Evolutionary conservation across 2,113 vertebrate species (phyloP), one percentile per base, ranked within the genome.

Genomic region (Catagonus wagneri): DNA sequence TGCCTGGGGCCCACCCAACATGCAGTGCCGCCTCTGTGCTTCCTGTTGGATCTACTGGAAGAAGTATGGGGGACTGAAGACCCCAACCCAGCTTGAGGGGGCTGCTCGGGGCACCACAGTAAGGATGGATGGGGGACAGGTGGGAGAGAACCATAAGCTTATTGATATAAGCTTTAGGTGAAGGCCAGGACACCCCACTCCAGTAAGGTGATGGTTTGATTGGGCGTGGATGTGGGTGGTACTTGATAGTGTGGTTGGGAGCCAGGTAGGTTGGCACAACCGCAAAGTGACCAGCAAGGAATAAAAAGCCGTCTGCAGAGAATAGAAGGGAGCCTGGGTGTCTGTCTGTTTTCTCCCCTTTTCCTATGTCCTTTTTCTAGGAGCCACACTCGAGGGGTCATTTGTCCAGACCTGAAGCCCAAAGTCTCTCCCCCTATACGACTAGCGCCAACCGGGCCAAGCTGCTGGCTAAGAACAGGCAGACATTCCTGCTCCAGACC

Each of bases 41-140:
- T 99, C 99, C 68, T 99, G 99, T 93, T 99, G 99, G 99, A 99
- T 99, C 98, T 99, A 99, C 98, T 99, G 99, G 99, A 99, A 99
- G 98, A 99, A 99, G 78, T 99, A 99, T 0, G 99, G 99, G 2
- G 99, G 99, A 39, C 98, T 99, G 95, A 99, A 99, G 98, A 99
- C 99, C 14, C 99, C 99, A 32, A 99, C 99, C 1, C 99, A 99
- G 97, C 98, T 99, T 88, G 99, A 99, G 97, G 99, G 99, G 16
- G 99, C 99, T 14, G 98, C 99, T 80, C 98, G 99, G 96, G 96
- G 98, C 50, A 98, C 98, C 97, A 98, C 99, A 95, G 99, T 99
- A 99, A 98, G 98, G 97, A 91, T 23, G 29, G 39, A 10, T 65
- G 34, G 17, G 61, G 60, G 25, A 12, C 19, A 65, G n/a, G 29